Evolutionary conservation across 2,888 invertebrate genomes (phyloP), one percentile per base, ranked within the genome.

Genomic region (Phragmatobia fuliginosa): DNA sequence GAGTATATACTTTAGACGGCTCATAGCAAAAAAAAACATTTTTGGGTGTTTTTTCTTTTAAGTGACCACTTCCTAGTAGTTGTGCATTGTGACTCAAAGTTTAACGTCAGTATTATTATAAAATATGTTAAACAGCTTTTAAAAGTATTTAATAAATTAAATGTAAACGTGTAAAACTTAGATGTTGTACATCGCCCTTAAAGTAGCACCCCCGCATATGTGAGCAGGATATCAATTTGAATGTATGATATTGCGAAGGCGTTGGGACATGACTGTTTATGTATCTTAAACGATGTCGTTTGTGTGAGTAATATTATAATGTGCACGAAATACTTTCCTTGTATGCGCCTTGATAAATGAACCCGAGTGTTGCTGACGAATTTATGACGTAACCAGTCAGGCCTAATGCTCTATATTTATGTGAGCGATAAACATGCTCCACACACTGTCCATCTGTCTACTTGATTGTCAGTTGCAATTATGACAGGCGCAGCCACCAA

Each of bases 391-490:
- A 16, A 33, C 7, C 36, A 61, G 61, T 25, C 61, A 36, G 11
- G 16, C 25, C 25, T 36, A 61, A 36, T 25, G 45, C 45, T 49
- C 36, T 25, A 25, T 36, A 61, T 61, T n/a, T 60, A 33, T 33
- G 36, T 6, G 60, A 60, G 60, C n/a, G 61, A 61, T 61, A 25
- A 61, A 61, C 36, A 61, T 61, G 36, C 36, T 61, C 36, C 7
- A 25, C 36, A 25, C 61, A 61, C 60, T 14, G 60, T n/a, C 33
- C 21, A n/a, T 60, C 60, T 11, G n/a, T 36, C 33, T 16, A n/a
- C n/a, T n/a, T 36, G 25, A 36, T 36, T 16, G 61, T 61, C 36
- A 33, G 33, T 61, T 16, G 36, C 25, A 61, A 61, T 61, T 33
- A 25, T 61, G 61, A 36, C n/a, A 36, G 25, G 25, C 36, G n/a